Evolutionary conservation across 2,888 invertebrate genomes (phyloP).

Genomic region (Formica aserva): DNA sequence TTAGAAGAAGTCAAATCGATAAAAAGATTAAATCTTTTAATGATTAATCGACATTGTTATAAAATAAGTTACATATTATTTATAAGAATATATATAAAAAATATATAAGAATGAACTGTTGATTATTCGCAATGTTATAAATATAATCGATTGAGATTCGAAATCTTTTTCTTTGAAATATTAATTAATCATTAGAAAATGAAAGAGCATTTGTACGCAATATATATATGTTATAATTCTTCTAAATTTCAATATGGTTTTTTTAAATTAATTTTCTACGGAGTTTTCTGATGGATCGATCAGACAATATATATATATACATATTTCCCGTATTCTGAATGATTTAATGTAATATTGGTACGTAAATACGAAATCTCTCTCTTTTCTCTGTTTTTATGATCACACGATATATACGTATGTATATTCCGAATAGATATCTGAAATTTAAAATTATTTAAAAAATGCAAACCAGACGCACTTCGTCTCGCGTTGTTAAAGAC

Average conservation of each 20-base stretch:
- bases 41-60: not conserved
- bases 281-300: not conserved
- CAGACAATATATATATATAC: not conserved
- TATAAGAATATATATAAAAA: not conserved
- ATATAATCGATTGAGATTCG: not conserved
- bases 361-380: not conserved
- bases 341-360: not conserved
- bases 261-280: not conserved
- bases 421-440: not conserved
- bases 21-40: not conserved
- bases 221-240: not conserved
- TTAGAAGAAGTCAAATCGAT: too few relatives aligned
- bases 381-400: not conserved
- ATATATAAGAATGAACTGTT: not conserved
- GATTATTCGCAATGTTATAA: not conserved
- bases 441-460: slow-evolving; percentile 16
- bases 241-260: slow-evolving; percentile 2
- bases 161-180: not conserved
- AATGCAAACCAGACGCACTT: not conserved
- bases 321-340: not conserved
- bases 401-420: not conserved
- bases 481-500: not conserved
- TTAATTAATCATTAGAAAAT: not conserved
- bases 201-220: not conserved
- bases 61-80: not conserved